These are phyloP conservation scores for Istiophorus platypterus DNA, from an alignment of 2,113 vertebrate genomes.

Conservation along the genomic window DNA sequence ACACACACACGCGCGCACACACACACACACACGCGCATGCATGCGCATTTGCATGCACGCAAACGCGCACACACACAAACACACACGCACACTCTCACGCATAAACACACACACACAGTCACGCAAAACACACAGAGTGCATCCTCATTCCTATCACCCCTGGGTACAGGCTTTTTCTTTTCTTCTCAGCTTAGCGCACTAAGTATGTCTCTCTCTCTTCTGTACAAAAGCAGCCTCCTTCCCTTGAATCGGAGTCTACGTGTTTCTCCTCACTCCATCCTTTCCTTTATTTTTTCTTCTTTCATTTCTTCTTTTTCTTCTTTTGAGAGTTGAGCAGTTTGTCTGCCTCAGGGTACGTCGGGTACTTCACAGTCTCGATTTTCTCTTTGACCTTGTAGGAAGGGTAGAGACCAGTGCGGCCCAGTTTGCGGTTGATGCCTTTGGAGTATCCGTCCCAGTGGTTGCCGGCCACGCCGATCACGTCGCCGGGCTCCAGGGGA, in stretches of 20 bases:
- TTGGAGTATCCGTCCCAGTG: conserved; percentile 99
- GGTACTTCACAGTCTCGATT: conserved; percentile 98
- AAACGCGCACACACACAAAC: conserved; percentile 4
- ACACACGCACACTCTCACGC: conserved; percentile 20
- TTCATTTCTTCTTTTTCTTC: conserved; percentile 59
- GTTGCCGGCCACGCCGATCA: conserved; percentile 98
- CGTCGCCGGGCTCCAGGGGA: conserved; percentile 94
- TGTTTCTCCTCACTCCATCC: conserved; percentile 53
- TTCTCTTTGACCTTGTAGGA: conserved; percentile 99
- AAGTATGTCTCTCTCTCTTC: conserved; percentile 60
- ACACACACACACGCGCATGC: conserved; percentile 10
- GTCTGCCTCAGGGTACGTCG: conserved; percentile 95
- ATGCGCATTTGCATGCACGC: conserved; percentile 16
- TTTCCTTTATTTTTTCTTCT: conserved; percentile 37
- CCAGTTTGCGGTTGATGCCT: conserved; percentile 97
- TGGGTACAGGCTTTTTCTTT: conserved; percentile 62
- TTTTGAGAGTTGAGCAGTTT: conserved; percentile 86
- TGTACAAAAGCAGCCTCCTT: conserved; percentile 79
- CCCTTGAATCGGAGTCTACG: conserved; percentile 67
- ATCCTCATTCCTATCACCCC: conserved; percentile 66
- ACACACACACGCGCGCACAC: conserved; percentile 17
- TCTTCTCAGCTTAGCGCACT: conserved; percentile 63
- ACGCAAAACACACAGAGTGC: conserved; percentile 68
- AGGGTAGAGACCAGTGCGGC: conserved; percentile 96
- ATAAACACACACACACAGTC: neutral